These are phyloP conservation scores for Symphodus melops DNA, from an alignment of 2,113 vertebrate species.

Conservation along the genomic window DNA sequence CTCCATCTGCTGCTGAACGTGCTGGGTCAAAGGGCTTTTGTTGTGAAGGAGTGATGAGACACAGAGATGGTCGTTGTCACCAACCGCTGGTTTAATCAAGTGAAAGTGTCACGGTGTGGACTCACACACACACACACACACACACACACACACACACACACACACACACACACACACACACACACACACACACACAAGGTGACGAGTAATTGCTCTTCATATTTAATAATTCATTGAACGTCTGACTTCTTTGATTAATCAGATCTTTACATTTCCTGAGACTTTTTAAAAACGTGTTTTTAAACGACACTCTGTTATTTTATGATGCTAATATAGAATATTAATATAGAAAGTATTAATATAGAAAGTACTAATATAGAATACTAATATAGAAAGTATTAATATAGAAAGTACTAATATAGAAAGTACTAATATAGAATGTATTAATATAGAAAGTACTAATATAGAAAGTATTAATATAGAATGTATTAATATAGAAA, in stretches of 20 bases:
- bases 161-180: not conserved
- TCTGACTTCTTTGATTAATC: not conserved
- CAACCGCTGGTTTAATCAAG: slow-evolving; percentile 75
- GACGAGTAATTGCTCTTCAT: not conserved
- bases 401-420: too few relatives aligned
- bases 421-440: too few relatives aligned
- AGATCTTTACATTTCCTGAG: too few relatives aligned
- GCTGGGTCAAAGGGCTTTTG: slow-evolving; percentile 71
- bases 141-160: not conserved
- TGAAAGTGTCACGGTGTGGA: slow-evolving; percentile 66
- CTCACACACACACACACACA: slow-evolving; percentile 32
- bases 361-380: too few relatives aligned
- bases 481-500: too few relatives aligned
- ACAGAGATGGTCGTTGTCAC: slow-evolving; percentile 67
- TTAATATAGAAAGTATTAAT: too few relatives aligned
- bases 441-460: too few relatives aligned
- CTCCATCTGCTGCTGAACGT: slow-evolving; percentile 71
- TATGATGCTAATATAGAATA: too few relatives aligned
- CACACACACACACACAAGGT: not conserved
- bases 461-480: too few relatives aligned
- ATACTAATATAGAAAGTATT: too few relatives aligned
- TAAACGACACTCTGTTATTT: too few relatives aligned
- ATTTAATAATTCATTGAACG: not conserved
- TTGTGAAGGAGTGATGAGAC: slow-evolving; percentile 73
- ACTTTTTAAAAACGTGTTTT: too few relatives aligned